Base-by-base conservation (phyloP, 2,113 vertebrate genomes). In the Corythornis vintsioides region DNA sequence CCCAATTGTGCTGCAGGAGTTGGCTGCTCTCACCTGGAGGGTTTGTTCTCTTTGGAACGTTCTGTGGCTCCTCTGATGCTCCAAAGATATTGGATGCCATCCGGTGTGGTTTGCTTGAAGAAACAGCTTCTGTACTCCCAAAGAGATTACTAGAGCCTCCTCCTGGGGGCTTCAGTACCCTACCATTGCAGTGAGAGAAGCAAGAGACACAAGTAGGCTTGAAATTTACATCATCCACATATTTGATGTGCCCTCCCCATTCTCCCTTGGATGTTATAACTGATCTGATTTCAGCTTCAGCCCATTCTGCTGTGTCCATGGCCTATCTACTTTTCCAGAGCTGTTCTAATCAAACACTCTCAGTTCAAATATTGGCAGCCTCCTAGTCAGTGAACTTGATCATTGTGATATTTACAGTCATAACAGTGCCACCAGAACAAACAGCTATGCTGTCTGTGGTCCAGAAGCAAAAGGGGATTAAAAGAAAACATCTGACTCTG, bases 81-180 rank as follows among this genome's bases (percentile, higher is more conserved):
- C 97, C 97, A 84, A 99, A 99, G 88, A 99, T 97, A 66, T 97
- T 98, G 11, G 99, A 99, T 19, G 98, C 97, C 99, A 99, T 99
- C 83, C 98, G 98, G 91, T 99, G 97, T 55, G 97, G 97, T 87
- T 97, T 98, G 67, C 84, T 96, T 63, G 98, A 92, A 81, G 95
- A 25, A 29, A 96, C 96, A 22, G 99, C 98, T 79, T 99, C 98
- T 47, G 97, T 90, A 57, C 93, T 97, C 82, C 98, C 98, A 59
- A 99, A 99, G 56, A 99, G 93, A 92, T 98, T 96, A 92, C 98
- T 98, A 11, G 98, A 98, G 70, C 98, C 97, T 95, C 99, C 99
- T 85, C 98, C 99, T 1, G 98, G 99, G 80, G 99, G 98, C 91
- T 98, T 98, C 96, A 98, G 82, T 21, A 98, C 98, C 96, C 99